These are phyloP conservation scores for Serrognathus titanus DNA, from an alignment of 2,888 invertebrate genomes.

Conservation along the genomic window DNA sequence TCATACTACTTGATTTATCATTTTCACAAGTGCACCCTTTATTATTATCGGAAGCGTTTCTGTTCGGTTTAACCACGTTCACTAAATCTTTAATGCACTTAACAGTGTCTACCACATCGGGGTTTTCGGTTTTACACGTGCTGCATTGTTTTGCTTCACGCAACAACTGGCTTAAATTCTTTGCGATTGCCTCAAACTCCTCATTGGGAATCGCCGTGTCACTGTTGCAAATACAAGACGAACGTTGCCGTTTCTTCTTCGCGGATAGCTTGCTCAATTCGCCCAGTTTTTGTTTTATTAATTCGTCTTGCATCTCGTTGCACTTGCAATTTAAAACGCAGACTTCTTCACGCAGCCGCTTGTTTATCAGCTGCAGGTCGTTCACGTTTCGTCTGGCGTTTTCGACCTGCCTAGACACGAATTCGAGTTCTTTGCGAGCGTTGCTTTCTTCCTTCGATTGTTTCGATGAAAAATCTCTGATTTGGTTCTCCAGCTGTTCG, in stretches of 20 bases:
- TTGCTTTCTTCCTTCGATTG: slow-evolving; percentile 15
- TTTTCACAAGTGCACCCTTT: too few relatives aligned
- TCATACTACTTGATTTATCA: too few relatives aligned
- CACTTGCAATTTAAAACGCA: slow-evolving; percentile 34
- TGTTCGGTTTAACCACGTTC: slow-evolving; percentile 31
- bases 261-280: slow-evolving; percentile 32
- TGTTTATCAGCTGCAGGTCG: slow-evolving; percentile 38
- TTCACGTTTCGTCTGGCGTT: slow-evolving; percentile 35
- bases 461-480: slow-evolving; percentile 26
- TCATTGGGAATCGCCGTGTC: not conserved
- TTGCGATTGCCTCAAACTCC: slow-evolving; percentile 20
- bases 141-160: slow-evolving; percentile 19
- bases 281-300: slow-evolving; percentile 44
- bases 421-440: slow-evolving; percentile 33
- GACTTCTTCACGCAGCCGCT: slow-evolving; percentile 35
- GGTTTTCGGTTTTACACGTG: slow-evolving; percentile 7
- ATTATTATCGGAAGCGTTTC: too few relatives aligned
- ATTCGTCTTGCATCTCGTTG: slow-evolving; percentile 39
- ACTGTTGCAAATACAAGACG: not conserved
- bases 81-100: slow-evolving; percentile 39
- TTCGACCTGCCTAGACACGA: slow-evolving; percentile 38
- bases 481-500: slow-evolving; percentile 35
- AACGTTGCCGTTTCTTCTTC: not conserved
- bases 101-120: slow-evolving; percentile 38
- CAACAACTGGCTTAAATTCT: slow-evolving; percentile 23